Conservation (phyloP, 1,140 invertebrate species). For the Akabosia matsudoensis region DNA sequence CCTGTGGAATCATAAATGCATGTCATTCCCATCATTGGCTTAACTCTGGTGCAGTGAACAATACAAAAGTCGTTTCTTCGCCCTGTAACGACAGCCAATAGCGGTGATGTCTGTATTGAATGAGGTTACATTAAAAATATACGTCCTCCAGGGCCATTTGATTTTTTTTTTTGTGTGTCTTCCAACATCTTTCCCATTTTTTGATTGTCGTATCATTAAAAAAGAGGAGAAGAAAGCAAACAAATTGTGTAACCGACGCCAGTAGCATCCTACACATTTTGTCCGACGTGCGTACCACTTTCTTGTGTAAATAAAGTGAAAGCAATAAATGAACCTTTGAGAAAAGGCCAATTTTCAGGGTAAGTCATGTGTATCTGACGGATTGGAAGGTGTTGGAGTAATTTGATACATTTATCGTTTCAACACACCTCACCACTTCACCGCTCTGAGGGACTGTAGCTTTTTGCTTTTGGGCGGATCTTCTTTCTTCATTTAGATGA, state of each 20-base stretch:
- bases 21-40: neutral
- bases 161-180: no score
- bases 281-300: no score
- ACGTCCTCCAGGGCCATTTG: no score
- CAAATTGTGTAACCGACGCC: neutral
- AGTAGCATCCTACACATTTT: neutral
- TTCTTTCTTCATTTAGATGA: no score
- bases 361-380: neutral
- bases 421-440: neutral
- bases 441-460: neutral
- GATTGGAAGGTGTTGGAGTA: neutral
- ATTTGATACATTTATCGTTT: neutral
- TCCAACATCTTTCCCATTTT: neutral
- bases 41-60: neutral
- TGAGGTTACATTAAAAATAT: no score
- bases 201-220: neutral
- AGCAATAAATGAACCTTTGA: no score
- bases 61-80: no score
- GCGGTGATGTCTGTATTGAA: no score
- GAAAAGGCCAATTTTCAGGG: no score
- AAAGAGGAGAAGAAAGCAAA: neutral
- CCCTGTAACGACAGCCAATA: no score
- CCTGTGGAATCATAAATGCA: constrained; percentile 21
- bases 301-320: no score
- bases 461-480: neutral